A percentile compares a stretch with the other conserved stretches of the same genome.
Evolutionary conservation across 2,888 invertebrate genomes (phyloP).

Genomic region (Nesidiocoris tenuis): DNA sequence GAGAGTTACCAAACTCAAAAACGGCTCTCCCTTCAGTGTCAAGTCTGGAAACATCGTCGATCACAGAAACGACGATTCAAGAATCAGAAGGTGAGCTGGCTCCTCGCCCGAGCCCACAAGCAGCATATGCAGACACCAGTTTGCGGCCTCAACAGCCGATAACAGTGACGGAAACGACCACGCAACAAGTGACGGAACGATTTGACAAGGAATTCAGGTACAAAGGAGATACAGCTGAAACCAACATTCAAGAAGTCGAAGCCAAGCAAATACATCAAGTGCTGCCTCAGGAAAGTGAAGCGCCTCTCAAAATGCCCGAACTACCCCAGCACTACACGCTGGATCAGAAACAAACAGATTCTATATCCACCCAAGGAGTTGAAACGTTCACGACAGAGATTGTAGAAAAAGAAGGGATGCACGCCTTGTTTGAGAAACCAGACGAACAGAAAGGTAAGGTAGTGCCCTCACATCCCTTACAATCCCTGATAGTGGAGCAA

Average conservation of each 20-base stretch:
- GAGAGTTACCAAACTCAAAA: conserved; percentile 55
- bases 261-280: conserved; percentile 66
- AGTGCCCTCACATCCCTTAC: conserved; percentile 58
- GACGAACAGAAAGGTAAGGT: conserved; percentile 59
- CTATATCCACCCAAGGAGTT: conserved; percentile 61
- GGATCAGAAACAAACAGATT: conserved; percentile 54
- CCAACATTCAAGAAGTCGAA: conserved; percentile 62
- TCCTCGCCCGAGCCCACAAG: conserved; percentile 58
- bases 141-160: conserved; percentile 63
- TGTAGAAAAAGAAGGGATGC: conserved; percentile 65
- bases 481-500: conserved; percentile 59
- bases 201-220: conserved; percentile 61
- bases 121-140: conserved; percentile 61
- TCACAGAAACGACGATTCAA: conserved; percentile 63
- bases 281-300: conserved; percentile 67
- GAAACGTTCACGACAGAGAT: conserved; percentile 64
- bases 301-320: conserved; percentile 53
- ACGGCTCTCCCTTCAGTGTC: conserved; percentile 56
- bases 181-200: conserved; percentile 60
- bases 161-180: conserved; percentile 61
- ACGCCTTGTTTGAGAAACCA: conserved; percentile 59
- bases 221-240: conserved; percentile 58
- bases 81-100: conserved; percentile 66
- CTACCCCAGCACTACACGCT: conserved; percentile 55
- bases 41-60: conserved; percentile 62